Conservation (phyloP, 1,140 invertebrate species). For the Zophobas morio region DNA sequence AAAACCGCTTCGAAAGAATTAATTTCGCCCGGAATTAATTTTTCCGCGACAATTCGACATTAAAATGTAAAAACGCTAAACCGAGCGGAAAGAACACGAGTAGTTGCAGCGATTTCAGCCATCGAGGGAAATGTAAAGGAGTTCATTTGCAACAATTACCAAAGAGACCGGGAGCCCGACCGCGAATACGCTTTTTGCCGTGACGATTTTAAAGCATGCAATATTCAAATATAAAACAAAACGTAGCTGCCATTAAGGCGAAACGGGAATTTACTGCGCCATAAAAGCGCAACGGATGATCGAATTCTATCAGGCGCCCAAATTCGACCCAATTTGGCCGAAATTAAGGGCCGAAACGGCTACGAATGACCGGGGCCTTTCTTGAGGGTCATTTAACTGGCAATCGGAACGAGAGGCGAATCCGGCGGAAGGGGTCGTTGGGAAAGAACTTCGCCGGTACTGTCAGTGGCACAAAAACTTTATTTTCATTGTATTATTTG, state of each 20-base stretch:
- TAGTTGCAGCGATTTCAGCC: slow-evolving; percentile 34
- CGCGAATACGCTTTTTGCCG: slow-evolving; percentile 18
- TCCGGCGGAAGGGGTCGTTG: no score
- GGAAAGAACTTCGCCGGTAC: no score
- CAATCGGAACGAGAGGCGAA: background rate
- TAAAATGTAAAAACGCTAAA: slow-evolving; percentile 45
- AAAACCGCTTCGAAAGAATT: background rate
- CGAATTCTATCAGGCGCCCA: background rate
- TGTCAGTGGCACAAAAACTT: no score
- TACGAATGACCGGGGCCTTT: slow-evolving; percentile 25
- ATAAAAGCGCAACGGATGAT: slow-evolving; percentile 22
- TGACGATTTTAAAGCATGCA: slow-evolving; percentile 38
- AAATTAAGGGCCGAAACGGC: slow-evolving; percentile 27
- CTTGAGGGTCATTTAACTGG: slow-evolving; percentile 22
- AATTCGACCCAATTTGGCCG: slow-evolving; percentile 13
- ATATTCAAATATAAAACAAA: slow-evolving; percentile 40
- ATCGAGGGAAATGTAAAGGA: slow-evolving; percentile 26
- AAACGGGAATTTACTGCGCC: background rate
- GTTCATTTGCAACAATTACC: slow-evolving; percentile 43
- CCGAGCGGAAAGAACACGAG: slow-evolving; percentile 30
- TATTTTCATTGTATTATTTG: no score
- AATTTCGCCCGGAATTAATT: slow-evolving; percentile 5
- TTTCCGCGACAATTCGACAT: slow-evolving; percentile 12
- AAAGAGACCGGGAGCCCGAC: slow-evolving; percentile 10
- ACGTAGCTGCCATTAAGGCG: background rate